phyloP scores from a whole-genome alignment of 1,140 invertebrate species.

The Agrypnia vestita region DNA sequence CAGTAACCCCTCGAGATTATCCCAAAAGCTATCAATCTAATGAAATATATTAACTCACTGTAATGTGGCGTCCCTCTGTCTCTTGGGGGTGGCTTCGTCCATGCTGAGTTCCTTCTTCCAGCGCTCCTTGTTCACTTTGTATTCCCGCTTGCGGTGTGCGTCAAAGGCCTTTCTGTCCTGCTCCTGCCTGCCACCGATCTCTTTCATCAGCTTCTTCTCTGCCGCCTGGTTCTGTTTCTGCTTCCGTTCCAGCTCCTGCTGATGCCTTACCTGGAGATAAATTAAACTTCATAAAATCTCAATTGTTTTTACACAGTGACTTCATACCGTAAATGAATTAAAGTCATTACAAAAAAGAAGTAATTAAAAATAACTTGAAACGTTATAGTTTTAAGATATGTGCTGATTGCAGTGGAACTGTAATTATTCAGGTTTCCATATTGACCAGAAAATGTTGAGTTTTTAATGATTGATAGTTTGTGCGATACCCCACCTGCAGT shows the following conservation, averaged over 20 bases:
- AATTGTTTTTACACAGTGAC: too few species aligned
- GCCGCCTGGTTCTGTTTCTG: constrained; percentile 89
- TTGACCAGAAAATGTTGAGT: not conserved
- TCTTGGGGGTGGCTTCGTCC: constrained; percentile 93
- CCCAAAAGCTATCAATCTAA: too few species aligned
- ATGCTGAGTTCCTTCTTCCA: constrained; percentile 95
- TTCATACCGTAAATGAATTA: too few species aligned
- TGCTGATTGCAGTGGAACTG: too few species aligned
- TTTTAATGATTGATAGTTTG: not conserved
- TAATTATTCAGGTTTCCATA: too few species aligned
- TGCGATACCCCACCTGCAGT: constrained; percentile 75
- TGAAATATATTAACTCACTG: constrained; percentile 75
- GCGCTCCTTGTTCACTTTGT: constrained; percentile 97
- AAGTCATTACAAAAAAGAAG: too few species aligned
- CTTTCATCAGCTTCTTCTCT: constrained; percentile 96
- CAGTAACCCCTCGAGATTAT: too few species aligned
- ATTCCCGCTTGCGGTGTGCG: constrained; percentile 95
- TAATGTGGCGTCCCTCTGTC: constrained; percentile 91
- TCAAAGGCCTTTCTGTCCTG: constrained; percentile 90
- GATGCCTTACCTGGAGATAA: constrained; percentile 76
- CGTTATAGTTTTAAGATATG: too few species aligned
- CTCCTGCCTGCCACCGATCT: constrained; percentile 91
- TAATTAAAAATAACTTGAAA: too few species aligned
- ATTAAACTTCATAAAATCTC: too few species aligned
- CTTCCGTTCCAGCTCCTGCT: constrained; percentile 92